Evolutionary conservation across 2,888 invertebrate species (phyloP), one percentile per base, ranked within the genome.

Genomic region (Drosophila eohydei): DNA sequence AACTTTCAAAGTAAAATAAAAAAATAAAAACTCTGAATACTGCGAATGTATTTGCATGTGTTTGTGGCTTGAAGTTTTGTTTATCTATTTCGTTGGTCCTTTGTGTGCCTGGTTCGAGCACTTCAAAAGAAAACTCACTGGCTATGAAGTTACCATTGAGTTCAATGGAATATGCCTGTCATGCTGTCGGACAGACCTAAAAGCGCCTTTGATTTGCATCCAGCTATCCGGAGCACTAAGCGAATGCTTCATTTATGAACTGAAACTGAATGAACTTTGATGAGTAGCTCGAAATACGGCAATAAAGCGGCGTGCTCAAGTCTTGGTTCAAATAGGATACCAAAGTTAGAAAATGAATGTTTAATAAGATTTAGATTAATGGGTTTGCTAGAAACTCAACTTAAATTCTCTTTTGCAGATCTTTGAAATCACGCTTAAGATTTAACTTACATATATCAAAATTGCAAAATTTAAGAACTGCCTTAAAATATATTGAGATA

Each of bases 1-100:
- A 86, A 86, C 86, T 86, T 86, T 71, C 50, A 52, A 78, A 85
- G 80, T 62, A 48, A 38, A 58, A 21, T n/a, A n/a, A 21, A 57
- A 58, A 38, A 26, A 52, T 34, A 72, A 44, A 71, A 54, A 60
- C 60, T 36, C 51, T 38, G 52, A 32, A 41, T 26, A 43, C 50
- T 40, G 60, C 28, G 59, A 34, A 40, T 67, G 50, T 69, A 65
- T 81, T 77, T 80, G 81, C 67, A 71, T 72, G 81, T 77, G 66
- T 62, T 74, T 78, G 79, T 71, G 79, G 71, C 62, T n/a, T 74
- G n/a, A 44, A 65, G 78, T 71, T 71, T 74, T 78, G 78, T 78
- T 78, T 78, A 78, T 78, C 78, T 78, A 65, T 67, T 64, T 54
- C 28, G 60, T 64, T 70, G 61, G 71, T 46, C 77, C 74, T 78